These are phyloP conservation scores for Pterocles gutturalis DNA, from an alignment of 2,113 vertebrate genomes.

Conservation along the genomic window DNA sequence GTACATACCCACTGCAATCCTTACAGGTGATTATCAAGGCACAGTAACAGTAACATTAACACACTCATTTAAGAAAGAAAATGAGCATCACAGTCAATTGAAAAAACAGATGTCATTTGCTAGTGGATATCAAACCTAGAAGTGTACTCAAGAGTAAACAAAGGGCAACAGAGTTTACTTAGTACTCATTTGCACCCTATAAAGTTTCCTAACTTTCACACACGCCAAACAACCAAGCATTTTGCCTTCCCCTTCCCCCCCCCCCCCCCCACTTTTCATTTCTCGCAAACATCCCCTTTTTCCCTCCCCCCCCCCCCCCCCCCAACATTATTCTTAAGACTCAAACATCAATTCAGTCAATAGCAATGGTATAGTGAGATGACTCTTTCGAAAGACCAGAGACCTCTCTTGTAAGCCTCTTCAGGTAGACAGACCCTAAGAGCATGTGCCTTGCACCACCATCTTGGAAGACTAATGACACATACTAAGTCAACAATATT, in stretches of 20 bases:
- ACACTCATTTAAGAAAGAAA: background rate
- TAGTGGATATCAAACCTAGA: background rate
- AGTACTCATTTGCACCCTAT: background rate
- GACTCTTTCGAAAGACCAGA: background rate
- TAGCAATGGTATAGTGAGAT: background rate
- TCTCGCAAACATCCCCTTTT: too few species aligned
- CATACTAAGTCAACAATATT: constrained; percentile 33
- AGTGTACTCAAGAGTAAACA: background rate
- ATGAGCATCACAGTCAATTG: background rate
- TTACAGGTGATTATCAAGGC: background rate
- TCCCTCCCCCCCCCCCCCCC: too few species aligned
- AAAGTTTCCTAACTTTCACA: background rate
- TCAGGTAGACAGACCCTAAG: background rate
- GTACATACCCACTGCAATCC: background rate
- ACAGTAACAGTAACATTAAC: background rate
- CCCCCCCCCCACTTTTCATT: too few species aligned
- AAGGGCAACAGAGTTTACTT: background rate
- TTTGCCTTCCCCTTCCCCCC: too few species aligned
- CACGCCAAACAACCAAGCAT: background rate
- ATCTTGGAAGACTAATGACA: constrained; percentile 28
- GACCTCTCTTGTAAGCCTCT: background rate
- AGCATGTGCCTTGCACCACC: background rate
- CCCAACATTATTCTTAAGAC: background rate
- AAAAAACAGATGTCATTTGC: constrained; percentile 9
- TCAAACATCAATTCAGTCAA: background rate